Base-by-base conservation (phyloP, 2,113 vertebrate genomes). In the Paradisaea rubra region DNA sequence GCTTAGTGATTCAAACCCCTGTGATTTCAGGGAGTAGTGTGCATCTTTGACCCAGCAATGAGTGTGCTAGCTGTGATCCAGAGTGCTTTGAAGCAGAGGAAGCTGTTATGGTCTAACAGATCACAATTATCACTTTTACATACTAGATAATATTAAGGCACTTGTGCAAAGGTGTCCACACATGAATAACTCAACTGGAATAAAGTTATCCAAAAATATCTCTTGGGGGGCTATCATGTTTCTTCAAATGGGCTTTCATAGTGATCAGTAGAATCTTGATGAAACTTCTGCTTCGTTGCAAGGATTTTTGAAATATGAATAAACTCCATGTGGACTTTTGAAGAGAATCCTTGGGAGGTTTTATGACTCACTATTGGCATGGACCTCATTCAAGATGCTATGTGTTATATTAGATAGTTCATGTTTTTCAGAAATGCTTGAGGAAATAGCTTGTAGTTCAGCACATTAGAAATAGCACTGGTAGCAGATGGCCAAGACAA, bases 401-500 rank as follows among this genome's bases (percentile, higher is more conserved):
- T 33, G 24, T 66, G 33, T 71, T 96, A 44, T 81, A 89, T 92
- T 89, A 71, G 52, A 81, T 56, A 25, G 19, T 92, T 91, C 56
- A 42, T 42, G 73, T 84, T 91, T 92, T 56, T 89, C 80, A 74
- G 84, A 92, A 86, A 47, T 91, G 87, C 77, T 84, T 59, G 60
- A 86, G 83, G 71, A 94, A 88, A 45, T 92, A 41, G 54, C 77
- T 78, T 92, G 64, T 86, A 57, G 53, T 81, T 81, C 72, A 73
- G 31, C 74, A 89, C 35, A 45, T 86, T 79, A 69, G 81, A 91
- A 85, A 93, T 93, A 94, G 74, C 63, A 49, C 27, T 72, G 45
- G 66, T 85, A 95, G 78, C 88, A 88, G 78, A 93, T 79, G 85
- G 88, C 77, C n/a, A 72, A 64, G 57, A 82, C 49, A 76, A 87